Evolutionary conservation across 2,797 vertebrate genomes (phyloP).

Genomic region (Eleutherodactylus coqui): DNA sequence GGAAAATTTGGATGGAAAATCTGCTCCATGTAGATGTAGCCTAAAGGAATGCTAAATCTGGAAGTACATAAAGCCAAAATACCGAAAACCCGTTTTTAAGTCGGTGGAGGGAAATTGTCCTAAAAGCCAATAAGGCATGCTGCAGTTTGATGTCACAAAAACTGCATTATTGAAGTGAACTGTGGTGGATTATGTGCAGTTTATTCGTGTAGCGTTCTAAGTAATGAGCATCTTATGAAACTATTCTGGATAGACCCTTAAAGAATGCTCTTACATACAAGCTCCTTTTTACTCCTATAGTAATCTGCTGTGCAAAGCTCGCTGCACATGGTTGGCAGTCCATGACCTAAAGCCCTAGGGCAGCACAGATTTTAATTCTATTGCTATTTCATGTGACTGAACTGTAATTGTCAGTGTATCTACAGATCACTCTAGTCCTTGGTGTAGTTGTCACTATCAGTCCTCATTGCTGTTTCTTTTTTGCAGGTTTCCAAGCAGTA

Average conservation of each 20-base stretch:
- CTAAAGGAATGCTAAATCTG: too few relatives aligned
- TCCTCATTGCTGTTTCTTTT: conserved; percentile 61
- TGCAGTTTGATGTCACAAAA: too few relatives aligned
- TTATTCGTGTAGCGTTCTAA: neutral
- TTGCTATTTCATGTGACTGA: neutral
- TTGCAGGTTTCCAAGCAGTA: conserved; percentile 93
- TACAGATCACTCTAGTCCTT: neutral
- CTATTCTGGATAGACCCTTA: neutral
- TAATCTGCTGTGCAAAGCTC: neutral
- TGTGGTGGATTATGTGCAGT: too few relatives aligned
- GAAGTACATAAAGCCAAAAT: too few relatives aligned
- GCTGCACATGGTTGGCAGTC: neutral
- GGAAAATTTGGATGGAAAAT: too few relatives aligned
- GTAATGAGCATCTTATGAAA: neutral
- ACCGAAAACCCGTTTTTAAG: too few relatives aligned
- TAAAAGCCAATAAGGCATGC: too few relatives aligned
- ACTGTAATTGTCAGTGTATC: neutral
- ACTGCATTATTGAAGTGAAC: too few relatives aligned
- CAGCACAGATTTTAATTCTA: neutral
- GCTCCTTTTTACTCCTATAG: neutral
- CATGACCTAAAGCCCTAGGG: neutral
- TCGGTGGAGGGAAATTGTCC: too few relatives aligned
- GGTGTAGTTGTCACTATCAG: too few relatives aligned
- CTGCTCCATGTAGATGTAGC: too few relatives aligned
- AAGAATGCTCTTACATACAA: neutral